These are phyloP conservation scores for Hycleus phaleratus DNA, from an alignment of 1,140 invertebrate genomes.

Conservation along the genomic window DNA sequence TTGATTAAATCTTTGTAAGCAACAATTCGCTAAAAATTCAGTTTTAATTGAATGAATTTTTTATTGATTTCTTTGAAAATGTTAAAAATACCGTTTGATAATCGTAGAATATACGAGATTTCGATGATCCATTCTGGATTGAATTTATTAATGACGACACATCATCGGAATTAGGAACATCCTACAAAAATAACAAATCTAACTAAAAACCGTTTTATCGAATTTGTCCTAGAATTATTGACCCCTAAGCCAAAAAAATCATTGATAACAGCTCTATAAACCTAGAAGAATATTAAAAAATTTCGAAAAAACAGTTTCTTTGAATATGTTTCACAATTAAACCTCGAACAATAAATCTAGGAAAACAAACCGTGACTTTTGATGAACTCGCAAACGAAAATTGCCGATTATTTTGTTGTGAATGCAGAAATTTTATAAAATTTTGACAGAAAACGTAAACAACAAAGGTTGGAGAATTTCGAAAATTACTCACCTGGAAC, in stretches of 20 bases:
- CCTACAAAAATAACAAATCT: slow-evolving; percentile 7
- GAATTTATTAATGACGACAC: neutral
- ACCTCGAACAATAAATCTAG: neutral
- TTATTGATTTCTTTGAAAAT: neutral
- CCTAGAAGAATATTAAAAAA: too few species aligned
- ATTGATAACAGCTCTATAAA: too few species aligned
- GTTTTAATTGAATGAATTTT: too few species aligned
- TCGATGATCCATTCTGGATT: slow-evolving; percentile 11
- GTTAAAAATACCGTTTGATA: slow-evolving; percentile 30
- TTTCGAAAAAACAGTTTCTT: neutral
- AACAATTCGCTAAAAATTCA: slow-evolving; percentile 24
- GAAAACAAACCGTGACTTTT: too few species aligned
- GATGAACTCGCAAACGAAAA: too few species aligned
- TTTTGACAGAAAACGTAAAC: too few species aligned
- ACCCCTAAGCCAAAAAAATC: slow-evolving; percentile 1
- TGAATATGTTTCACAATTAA: slow-evolving; percentile 1
- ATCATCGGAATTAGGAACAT: slow-evolving; percentile 4
- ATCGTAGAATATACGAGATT: slow-evolving; percentile 27
- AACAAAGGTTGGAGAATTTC: too few species aligned
- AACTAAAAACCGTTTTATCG: slow-evolving; percentile 9
- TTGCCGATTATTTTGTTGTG: too few species aligned
- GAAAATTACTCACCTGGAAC: too few species aligned
- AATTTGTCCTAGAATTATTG: slow-evolving; percentile 13
- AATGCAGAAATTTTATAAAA: too few species aligned
- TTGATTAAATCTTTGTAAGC: slow-evolving; percentile 30